Base-by-base conservation (phyloP, 2,113 vertebrate species). In the Phylloscopus trochiloides region DNA sequence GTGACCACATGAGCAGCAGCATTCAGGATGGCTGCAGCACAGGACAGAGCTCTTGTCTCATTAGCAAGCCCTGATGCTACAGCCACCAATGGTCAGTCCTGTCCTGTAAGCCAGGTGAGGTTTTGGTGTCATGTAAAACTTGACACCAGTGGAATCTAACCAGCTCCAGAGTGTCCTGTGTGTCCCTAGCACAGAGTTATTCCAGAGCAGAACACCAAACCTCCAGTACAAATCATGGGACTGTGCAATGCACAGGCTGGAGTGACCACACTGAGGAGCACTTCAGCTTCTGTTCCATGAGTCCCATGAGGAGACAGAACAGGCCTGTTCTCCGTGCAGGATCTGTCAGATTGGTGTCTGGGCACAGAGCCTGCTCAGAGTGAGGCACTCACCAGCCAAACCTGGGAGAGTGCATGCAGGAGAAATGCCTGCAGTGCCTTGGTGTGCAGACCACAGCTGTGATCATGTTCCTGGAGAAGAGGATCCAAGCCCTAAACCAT, bases 331-430 rank as follows among this genome's bases (percentile, higher is more conserved):
- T 10, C 36, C 17, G 7, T 2, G 8, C 59, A 61, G 17, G 43
- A 5, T 19, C 65, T 74, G 51, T 14, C 73, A 74, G 65, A 9
- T 3, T 12, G 31, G 15, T 76, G 45, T 77, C 74, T 34, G 58
- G 77, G 70, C 40, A 34, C 1, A 8, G 45, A 79, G 83, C 70
- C 86, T 81, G 31, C 36, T 80, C 36, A 19, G 40, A 26, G 31
- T 5, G 40, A 21, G 8, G 22, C 18, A 31, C 17, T 38, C 58
- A 24, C 38, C 40, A 81, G 52, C 26, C 18, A 36, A n/a, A 22
- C 32, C 47, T 12, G 4, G 1, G 1, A 51, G 29, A 3, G 4
- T 40, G 31, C 17, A 4, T 4, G 14, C 11, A 59, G 28, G 36
- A 59, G 40, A 52, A 22, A 17, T 26, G n/a, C 28, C 48, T 76